Percentiles rank a stretch among this genome's conserved stretches.
These are phyloP conservation scores for Coelopa frigida DNA, from an alignment of 1,140 invertebrate genomes.

Conservation along the genomic window DNA sequence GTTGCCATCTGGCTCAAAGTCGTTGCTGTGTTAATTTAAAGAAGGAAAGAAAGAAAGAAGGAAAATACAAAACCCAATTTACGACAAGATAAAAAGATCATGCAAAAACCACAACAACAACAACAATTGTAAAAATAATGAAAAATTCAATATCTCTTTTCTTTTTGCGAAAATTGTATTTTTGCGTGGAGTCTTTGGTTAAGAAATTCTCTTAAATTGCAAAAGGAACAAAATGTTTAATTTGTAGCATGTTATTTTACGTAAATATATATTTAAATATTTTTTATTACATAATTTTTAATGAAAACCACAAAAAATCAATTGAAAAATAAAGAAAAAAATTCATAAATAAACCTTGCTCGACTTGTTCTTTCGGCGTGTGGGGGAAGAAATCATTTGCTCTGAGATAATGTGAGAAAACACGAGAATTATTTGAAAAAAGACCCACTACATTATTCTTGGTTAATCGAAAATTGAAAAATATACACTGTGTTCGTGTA, in stretches of 20 bases:
- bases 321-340: no score
- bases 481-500: no score
- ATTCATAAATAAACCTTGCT: no score
- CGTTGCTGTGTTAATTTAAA: conserved; percentile 38
- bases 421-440: no score
- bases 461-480: background rate
- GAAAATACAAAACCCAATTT: background rate
- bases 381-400: no score
- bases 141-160: no score
- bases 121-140: background rate
- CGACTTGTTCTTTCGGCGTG: no score
- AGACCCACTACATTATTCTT: conserved; percentile 1
- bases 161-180: no score
- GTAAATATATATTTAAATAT: conserved; percentile 14
- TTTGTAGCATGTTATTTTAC: conserved; percentile 13
- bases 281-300: conserved; percentile 15
- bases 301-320: conserved; percentile 2
- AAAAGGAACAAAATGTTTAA: conserved; percentile 12
- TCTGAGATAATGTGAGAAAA: no score
- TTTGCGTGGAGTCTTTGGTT: no score
- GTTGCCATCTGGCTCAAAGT: conserved; percentile 14
- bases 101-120: background rate
- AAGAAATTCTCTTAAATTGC: no score
- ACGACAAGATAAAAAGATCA: conserved; percentile 2
- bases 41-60: conserved; percentile 8